Conservation (phyloP, 2,888 invertebrate genomes). For the Carterocephalus palaemon region DNA sequence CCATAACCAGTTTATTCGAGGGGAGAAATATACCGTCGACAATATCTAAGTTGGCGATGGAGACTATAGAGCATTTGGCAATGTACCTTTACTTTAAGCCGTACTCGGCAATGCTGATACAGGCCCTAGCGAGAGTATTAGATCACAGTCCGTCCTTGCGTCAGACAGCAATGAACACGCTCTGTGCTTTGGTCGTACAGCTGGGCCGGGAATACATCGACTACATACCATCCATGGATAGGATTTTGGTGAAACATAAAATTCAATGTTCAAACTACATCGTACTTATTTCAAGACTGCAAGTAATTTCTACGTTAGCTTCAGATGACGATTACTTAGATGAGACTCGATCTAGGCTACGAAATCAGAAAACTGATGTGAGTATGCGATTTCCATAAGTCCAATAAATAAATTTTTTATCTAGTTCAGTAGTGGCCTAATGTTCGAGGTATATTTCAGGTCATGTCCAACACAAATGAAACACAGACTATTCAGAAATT, state of each 20-base stretch:
- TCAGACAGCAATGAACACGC: constrained; percentile 91
- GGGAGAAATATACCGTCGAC: constrained; percentile 88
- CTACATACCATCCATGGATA: constrained; percentile 95
- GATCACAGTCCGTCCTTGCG: constrained; percentile 88
- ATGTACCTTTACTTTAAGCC: constrained; percentile 94
- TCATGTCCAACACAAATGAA: constrained; percentile 50
- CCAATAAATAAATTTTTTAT: not conserved
- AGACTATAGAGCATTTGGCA: constrained; percentile 93
- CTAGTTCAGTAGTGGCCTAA: not conserved
- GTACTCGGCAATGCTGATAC: constrained; percentile 94
- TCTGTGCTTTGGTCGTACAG: constrained; percentile 92
- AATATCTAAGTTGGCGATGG: constrained; percentile 86
- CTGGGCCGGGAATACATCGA: constrained; percentile 94
- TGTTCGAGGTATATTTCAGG: constrained; percentile 40
- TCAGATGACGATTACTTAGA: constrained; percentile 87
- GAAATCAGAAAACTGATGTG: constrained; percentile 85
- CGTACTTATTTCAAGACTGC: constrained; percentile 85
- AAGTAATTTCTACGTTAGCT: constrained; percentile 86
- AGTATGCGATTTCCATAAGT: constrained; percentile 39
- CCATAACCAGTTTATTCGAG: constrained; percentile 94
- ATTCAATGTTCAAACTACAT: constrained; percentile 89
- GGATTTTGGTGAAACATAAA: constrained; percentile 88
- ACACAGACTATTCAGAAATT: constrained; percentile 86
- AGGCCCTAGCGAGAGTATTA: constrained; percentile 92
- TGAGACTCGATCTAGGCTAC: constrained; percentile 81